Base-by-base conservation (phyloP, 2,113 vertebrate species). In the Syrmaticus mikado region DNA sequence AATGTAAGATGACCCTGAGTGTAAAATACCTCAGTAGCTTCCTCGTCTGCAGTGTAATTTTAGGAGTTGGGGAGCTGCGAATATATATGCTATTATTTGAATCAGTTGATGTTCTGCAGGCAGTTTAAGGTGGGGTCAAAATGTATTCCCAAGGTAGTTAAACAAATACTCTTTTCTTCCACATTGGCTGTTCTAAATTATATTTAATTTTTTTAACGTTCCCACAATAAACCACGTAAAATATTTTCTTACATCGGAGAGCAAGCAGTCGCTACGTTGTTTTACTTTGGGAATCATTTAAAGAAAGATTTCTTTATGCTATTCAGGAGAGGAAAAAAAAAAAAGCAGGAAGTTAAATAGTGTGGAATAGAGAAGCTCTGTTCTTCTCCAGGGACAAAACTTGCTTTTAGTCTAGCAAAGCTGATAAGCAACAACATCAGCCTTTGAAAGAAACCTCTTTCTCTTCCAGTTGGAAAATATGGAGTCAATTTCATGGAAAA, bases 41-140 rank as follows among this genome's bases (percentile, higher is more conserved):
- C 22, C 34, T 90, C 60, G 14, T 86, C 61, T 78, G 25, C 60
- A 34, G 57, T 27, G 38, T 73, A 65, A 43, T 89, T 84, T 71
- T 18, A 82, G 43, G 21, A 84, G 10, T 20, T 32, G 10, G 30
- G 7, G 60, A 67, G 32, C 74, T 94, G 72, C 61, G 87, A 91
- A 94, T 83, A 88, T 32, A 71, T 91, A n/a, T n/a, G 10, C 10
- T 91, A 32, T 80, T 91, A 79, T 66, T 89, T 86, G 89, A 89
- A 62, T 96, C 77, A 76, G 50, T 93, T 86, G 11, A 62, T 94
- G 64, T 93, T 94, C 91, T 91, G 84, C 75, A 91, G 93, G 74
- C 73, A 66, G 0, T 87, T 92, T 96, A 92, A 91, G 91, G 82
- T 87, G 91, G 67, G 55, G 87, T 92, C 46, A 87, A 62, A 89